Evolutionary conservation across 2,888 invertebrate species (phyloP).

Genomic region (Synanthedon andrenaeformis): DNA sequence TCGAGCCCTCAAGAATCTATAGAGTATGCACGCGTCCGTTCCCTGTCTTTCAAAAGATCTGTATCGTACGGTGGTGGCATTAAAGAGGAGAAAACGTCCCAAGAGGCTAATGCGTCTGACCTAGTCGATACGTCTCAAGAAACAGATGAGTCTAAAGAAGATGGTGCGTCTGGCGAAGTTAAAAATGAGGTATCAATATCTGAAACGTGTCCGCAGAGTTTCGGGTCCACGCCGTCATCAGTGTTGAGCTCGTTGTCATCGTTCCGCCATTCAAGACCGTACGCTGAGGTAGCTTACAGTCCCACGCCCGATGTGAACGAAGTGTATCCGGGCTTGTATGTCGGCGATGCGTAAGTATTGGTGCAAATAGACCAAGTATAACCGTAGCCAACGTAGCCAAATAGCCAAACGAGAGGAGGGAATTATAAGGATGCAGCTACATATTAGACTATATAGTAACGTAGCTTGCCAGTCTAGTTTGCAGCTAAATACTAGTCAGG

Average conservation of each 20-base stretch:
- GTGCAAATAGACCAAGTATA: not conserved
- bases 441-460: too few relatives aligned
- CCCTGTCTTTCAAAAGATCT: not conserved
- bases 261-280: conserved; percentile 34
- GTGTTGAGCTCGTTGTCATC: conserved; percentile 50
- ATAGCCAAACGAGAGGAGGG: not conserved
- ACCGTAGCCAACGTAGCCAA: too few relatives aligned
- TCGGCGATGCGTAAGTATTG: conserved; percentile 79
- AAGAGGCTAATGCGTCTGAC: too few relatives aligned
- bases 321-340: conserved; percentile 79
- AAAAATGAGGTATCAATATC: conserved; percentile 9
- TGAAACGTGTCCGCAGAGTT: conserved; percentile 37
- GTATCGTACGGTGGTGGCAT: not conserved
- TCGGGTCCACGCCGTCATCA: conserved; percentile 43
- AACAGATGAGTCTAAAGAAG: not conserved
- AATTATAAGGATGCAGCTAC: not conserved
- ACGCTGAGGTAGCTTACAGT: conserved; percentile 45
- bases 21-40: not conserved
- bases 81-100: too few relatives aligned
- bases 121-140: not conserved
- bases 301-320: conserved; percentile 78
- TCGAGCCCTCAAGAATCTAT: not conserved
- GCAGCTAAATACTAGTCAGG: not conserved
- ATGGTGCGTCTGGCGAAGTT: not conserved
- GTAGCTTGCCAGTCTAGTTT: too few relatives aligned